Base-by-base conservation (phyloP, 2,888 invertebrate genomes). In the Polia nebulosa region DNA sequence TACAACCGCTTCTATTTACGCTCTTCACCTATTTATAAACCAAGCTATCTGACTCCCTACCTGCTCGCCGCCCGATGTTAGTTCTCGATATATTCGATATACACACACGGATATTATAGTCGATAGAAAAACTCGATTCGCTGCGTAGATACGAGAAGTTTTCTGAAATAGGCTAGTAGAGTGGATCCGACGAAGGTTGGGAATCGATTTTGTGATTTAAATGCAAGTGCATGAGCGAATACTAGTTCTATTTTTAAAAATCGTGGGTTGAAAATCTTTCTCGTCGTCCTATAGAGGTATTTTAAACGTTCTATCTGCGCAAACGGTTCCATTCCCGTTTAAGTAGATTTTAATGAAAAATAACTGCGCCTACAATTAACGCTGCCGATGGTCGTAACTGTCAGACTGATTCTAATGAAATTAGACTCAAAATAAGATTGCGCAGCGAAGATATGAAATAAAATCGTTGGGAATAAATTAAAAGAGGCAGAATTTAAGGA, bases 11-110 rank as follows among this genome's bases (percentile, higher is more conserved):
- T 92, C 93, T 94, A 95, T 95, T 95, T 95, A 94, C 92, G 93
- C 93, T 94, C 91, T 91, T 95, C 94, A 95, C 94, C 94, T 95
- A 95, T 95, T 95, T 95, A 95, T 95, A 95, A 93, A 90, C 88
- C 89, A 87, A 89, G 87, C 87, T 92, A 92, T 92, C 91, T 86
- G 85, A 87, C 90, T 92, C 88, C 89, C 92, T 94, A 95, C 95
- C 94, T 95, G 93, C 88, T 86, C 87, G 55, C 81, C 72, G 84
- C 75, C 80, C 83, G 86, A 82, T 89, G 82, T 82, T 85, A 77
- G 82, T 76, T 86, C 81, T 84, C 80, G 67, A 83, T 82, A 80
- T 78, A 79, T 72, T 79, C 57, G 71, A 62, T 78, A 80, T 64
- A 80, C 79, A 80, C 72, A 82, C 72, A 84, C 71, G 65, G 71